These are phyloP conservation scores for human (Homo sapiens) DNA, from an alignment of 2,113 vertebrate genomes.

Conservation along the genomic window GRCh38 chr1:241277501-241278000, in stretches of 20 bases:
- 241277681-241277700: not conserved
- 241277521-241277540: no score
- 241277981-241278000: not conserved
- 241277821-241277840: not conserved
- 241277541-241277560: no score
- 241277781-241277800: not conserved
- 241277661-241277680: not conserved
- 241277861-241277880: not conserved
- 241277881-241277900: not conserved
- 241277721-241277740: not conserved
- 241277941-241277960: not conserved
- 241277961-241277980: not conserved
- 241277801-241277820: not conserved
- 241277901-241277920: not conserved
- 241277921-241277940: not conserved
- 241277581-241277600: no score
- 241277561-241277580: no score
- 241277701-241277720: not conserved
- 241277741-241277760: constrained; percentile 1
- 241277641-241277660: not conserved
- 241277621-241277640: not conserved
- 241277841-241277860: not conserved
- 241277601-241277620: no score
- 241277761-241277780: not conserved
- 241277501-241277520: no score